A percentile compares a stretch with the other conserved stretches of the same genome.
These are phyloP conservation scores for Brachirus orientalis DNA, from an alignment of 2,113 vertebrate species.

Conservation along the genomic window DNA sequence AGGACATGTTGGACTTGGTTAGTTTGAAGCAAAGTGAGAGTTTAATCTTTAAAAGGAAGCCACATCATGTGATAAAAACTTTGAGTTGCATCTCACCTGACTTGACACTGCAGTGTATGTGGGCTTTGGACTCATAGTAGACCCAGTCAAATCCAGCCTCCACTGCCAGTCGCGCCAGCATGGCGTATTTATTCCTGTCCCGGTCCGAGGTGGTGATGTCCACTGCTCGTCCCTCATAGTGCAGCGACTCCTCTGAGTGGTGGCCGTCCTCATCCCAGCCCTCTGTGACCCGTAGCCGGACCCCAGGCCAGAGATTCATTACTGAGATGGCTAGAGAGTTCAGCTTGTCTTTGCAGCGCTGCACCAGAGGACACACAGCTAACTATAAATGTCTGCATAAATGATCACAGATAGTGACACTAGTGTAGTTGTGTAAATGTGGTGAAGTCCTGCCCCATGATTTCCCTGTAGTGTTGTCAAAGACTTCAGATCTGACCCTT, in stretches of 20 bases:
- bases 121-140: constrained; percentile 81
- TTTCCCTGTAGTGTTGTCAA: too few relatives aligned
- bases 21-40: background rate
- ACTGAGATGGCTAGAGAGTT: constrained; percentile 81
- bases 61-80: background rate
- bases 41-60: background rate
- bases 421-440: too few relatives aligned
- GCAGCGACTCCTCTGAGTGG: constrained; percentile 80
- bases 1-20: background rate
- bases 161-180: constrained; percentile 78
- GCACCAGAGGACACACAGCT: background rate
- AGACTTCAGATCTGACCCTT: constrained; percentile 22
- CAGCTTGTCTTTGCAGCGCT: constrained; percentile 82
- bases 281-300: constrained; percentile 78
- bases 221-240: constrained; percentile 81
- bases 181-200: constrained; percentile 80
- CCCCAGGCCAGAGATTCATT: constrained; percentile 80
- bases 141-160: constrained; percentile 83
- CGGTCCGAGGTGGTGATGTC: constrained; percentile 82
- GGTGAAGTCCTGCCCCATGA: too few relatives aligned
- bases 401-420: too few relatives aligned
- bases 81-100: constrained; percentile 65
- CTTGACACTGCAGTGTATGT: constrained; percentile 83
- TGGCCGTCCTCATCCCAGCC: constrained; percentile 83
- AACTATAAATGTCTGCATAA: background rate